These are phyloP conservation scores for Aethes cnicana DNA, from an alignment of 2,888 invertebrate species.

Conservation along the genomic window DNA sequence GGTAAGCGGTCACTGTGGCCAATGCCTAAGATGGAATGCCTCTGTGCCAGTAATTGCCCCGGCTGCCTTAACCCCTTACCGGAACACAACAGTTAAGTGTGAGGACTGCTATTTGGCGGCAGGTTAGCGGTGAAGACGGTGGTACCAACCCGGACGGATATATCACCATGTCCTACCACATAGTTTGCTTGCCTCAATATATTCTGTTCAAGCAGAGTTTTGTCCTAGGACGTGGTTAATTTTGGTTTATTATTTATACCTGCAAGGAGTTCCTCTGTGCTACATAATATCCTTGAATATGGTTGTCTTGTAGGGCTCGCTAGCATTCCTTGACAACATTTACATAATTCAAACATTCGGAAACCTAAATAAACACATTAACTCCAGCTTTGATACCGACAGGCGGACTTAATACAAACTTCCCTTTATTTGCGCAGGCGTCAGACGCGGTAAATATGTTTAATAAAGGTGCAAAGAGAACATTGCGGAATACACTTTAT, in stretches of 20 bases:
- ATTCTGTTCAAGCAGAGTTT: not conserved
- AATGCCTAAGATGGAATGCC: no score
- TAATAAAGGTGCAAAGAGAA: conserved; percentile 27
- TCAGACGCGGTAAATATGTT: conserved; percentile 24
- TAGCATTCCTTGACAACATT: conserved; percentile 22
- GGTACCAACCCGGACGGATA: no score
- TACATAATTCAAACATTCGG: conserved; percentile 29
- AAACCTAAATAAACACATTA: conserved; percentile 32
- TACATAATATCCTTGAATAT: conserved; percentile 28
- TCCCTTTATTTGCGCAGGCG: conserved; percentile 27
- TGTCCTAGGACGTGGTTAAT: not conserved
- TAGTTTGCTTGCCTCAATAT: no score
- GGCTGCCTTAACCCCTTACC: no score
- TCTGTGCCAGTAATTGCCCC: no score
- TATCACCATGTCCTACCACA: no score
- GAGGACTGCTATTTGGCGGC: no score
- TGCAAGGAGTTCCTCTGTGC: conserved; percentile 6
- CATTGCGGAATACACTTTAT: conserved; percentile 1
- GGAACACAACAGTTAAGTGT: no score
- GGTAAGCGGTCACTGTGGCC: no score
- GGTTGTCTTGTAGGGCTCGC: conserved; percentile 28
- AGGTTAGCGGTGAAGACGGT: no score
- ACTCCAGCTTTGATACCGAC: conserved; percentile 30
- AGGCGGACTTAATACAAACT: conserved; percentile 29
- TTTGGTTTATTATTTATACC: conserved; percentile 14